Evolutionary conservation across 2,888 invertebrate genomes (phyloP), one percentile per base, ranked within the genome.

Genomic region (Acrobasis suavella): DNA sequence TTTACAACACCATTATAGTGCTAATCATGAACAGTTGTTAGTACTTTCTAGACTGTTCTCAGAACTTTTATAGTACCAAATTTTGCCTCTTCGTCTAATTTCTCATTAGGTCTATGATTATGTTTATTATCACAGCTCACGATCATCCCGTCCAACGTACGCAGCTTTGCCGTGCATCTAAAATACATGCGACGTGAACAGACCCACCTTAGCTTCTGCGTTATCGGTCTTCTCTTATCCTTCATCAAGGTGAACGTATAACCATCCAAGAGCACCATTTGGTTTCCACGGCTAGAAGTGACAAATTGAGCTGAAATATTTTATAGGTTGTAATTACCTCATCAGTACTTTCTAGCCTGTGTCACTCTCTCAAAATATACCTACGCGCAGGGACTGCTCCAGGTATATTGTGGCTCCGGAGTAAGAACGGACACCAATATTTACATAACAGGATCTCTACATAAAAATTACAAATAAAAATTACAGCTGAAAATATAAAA

Each of bases 101-200:
- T n/a, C 46, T 46, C 46, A 46, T 7, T 6, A n/a, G 52, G 52
- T 32, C 8, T 9, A 58, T 58, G 58, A 14, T 9, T 58, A 46
- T 58, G 58, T 1, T 22, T 14, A 32, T 58, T 58, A 9, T 49
- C 12, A 22, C 49, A 14, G 2, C 58, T 22, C 1, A 68, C 59
- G 16, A 70, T 69, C 0, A 42, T 17, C 17, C 65, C 59, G 5
- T 67, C 50, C 1, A 62, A 9, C 0, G 72, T 73, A 9, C 60
- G 63, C 9, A 73, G 42, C 46, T 65, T 65, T 9, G 72, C 71
- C 38, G 52, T 66, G 38, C 71, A 71, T 0, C 64, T 61, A 51
- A 61, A 62, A 8, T 38, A 56, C 59, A 63, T 64, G 0, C 69
- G 64, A 9, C 65, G 68, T 1, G 70, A 70, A 51, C 70, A 70